Evolutionary conservation across 2,888 invertebrate species (phyloP), one percentile per base, ranked within the genome.

Genomic region (Stictocephala bisonia): DNA sequence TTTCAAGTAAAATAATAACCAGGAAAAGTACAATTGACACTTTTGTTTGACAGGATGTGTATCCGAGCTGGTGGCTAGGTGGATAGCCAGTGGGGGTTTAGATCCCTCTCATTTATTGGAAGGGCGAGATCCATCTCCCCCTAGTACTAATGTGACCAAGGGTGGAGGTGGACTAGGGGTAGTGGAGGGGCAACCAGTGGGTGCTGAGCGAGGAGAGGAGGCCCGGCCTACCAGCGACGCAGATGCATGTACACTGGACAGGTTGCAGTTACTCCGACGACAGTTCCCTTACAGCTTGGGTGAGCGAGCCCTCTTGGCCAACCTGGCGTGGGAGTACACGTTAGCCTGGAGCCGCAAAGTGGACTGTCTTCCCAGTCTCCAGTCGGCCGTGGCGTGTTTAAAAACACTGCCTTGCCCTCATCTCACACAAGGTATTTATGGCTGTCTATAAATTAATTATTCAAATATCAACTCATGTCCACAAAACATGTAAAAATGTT

Each of bases 241-340:
- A 35, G 60, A 60, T 31, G 40, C 22, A 20, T 20, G 18, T 9
- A 11, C 31, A 20, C 40, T 60, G 40, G 40, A 18, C 1, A 40
- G 27, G 4, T 13, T 64, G 22, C 44, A n/a, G 1, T 40, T 40
- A 13, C 44, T 44, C 15, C 89, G 90, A 60, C 87, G 88, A 51
- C 93, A 94, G 81, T 97, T 97, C 82, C 97, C 97, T 0, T 90
- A 93, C 78, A 96, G 96, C 83, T 86, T 96, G 69, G 89, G 91
- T 71, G 88, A 92, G 0, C 91, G 93, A 80, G 90, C 92, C 41
- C 85, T 97, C 44, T 86, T 96, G 60, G 90, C 93, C 13, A 95
- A 96, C 82, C 91, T 96, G 88, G 90, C 92, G 77, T 97, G 97
- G 97, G 96, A 97, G 83, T 95, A 93, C 82, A 90, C 94, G 69